Percentiles rank a stretch among this genome's conserved stretches.
phyloP scores from a whole-genome alignment of 2,888 invertebrate genomes.

The Lepeophtheirus nordmannii region DNA sequence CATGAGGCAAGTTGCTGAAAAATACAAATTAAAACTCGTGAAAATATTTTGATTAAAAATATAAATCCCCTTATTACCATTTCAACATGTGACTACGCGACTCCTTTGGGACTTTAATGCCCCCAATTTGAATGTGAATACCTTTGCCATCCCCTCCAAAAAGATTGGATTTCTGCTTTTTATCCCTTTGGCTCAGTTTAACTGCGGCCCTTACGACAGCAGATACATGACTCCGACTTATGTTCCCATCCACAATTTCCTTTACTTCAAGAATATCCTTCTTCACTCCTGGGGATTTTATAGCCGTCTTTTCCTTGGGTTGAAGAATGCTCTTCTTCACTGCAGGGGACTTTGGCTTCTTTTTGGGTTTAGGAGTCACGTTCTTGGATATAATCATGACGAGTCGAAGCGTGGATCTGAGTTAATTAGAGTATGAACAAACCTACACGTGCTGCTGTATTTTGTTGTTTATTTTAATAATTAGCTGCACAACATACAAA shows the following conservation, averaged over 20 bases:
- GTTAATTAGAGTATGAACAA: too few species aligned
- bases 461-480: too few species aligned
- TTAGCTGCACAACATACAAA: too few species aligned
- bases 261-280: not conserved
- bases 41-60: not conserved
- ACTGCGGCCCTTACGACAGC: not conserved
- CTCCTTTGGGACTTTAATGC: constrained; percentile 48
- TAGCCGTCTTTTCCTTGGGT: not conserved
- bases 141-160: constrained; percentile 42
- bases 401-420: too few species aligned
- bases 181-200: constrained; percentile 30
- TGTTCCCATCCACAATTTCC: not conserved
- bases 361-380: not conserved
- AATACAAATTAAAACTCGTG: constrained; percentile 7
- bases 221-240: not conserved
- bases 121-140: constrained; percentile 45
- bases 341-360: not conserved
- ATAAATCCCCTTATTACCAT: constrained; percentile 40
- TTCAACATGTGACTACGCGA: constrained; percentile 44
- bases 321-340: not conserved
- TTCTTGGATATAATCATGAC: not conserved
- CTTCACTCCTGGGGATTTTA: not conserved
- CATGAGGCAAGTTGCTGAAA: constrained; percentile 42
- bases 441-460: too few species aligned
- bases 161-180: constrained; percentile 35